Conservation (phyloP, 2,797 vertebrate species). For the Clarias fuscus region DNA sequence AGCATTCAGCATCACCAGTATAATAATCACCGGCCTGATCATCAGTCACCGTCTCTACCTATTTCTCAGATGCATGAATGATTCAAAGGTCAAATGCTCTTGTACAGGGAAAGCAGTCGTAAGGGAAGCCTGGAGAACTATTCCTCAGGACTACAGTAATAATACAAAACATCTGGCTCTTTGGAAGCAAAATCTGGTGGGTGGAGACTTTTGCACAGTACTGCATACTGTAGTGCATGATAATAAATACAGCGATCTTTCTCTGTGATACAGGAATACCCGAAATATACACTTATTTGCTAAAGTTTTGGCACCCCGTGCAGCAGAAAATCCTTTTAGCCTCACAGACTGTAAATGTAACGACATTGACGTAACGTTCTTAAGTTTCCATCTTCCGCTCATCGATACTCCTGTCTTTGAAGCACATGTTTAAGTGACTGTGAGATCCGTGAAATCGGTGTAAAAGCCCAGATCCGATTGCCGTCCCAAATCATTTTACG, state of each 20-base stretch:
- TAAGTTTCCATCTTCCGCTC: conserved; percentile 29
- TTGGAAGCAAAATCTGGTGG: too few relatives aligned
- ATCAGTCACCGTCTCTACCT: too few relatives aligned
- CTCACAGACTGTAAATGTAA: neutral
- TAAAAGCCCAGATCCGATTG: conserved; percentile 58
- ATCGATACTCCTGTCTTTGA: conserved; percentile 38
- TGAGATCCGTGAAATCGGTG: conserved; percentile 61
- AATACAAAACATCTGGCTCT: too few relatives aligned
- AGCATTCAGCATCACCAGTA: too few relatives aligned
- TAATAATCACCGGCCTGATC: too few relatives aligned
- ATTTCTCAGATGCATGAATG: too few relatives aligned
- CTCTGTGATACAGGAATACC: neutral
- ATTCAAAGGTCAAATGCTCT: too few relatives aligned
- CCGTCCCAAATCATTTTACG: conserved; percentile 61
- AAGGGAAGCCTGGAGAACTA: too few relatives aligned
- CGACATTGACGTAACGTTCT: neutral
- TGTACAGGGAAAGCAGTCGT: too few relatives aligned
- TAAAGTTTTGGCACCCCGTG: neutral
- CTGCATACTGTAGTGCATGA: neutral
- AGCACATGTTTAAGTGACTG: neutral
- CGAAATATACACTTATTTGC: neutral
- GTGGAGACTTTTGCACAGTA: too few relatives aligned
- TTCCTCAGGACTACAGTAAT: too few relatives aligned
- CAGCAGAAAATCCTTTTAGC: neutral
- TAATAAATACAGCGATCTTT: neutral